phyloP scores from a whole-genome alignment of 2,888 invertebrate genomes.

The Pilophorus perplexus region DNA sequence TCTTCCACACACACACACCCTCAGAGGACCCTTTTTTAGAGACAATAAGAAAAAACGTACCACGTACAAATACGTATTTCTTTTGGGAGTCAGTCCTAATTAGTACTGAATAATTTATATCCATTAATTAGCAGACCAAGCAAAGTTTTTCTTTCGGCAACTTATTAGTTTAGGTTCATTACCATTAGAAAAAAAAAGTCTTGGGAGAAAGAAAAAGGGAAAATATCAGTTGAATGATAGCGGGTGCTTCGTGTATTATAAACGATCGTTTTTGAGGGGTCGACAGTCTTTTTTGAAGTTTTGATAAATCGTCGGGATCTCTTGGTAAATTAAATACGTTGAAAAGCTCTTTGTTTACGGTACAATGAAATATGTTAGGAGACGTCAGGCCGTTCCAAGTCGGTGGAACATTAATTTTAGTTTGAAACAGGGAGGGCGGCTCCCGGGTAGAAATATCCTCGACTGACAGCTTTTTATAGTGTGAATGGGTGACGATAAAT shows the following conservation, averaged over 20 bases:
- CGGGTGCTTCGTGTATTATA: conserved; percentile 25
- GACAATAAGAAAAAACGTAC: too few species aligned
- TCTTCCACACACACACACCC: too few species aligned
- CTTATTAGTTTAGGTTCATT: conserved; percentile 15
- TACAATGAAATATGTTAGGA: conserved; percentile 37
- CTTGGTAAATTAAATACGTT: conserved; percentile 34
- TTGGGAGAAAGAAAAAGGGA: not conserved
- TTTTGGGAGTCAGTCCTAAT: not conserved
- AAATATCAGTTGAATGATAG: conserved; percentile 25
- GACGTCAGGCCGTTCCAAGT: conserved; percentile 18
- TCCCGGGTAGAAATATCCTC: conserved; percentile 11
- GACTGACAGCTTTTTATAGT: not conserved
- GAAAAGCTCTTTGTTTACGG: conserved; percentile 40
- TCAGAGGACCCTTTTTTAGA: too few species aligned
- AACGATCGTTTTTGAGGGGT: conserved; percentile 22
- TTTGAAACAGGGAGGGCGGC: conserved; percentile 22
- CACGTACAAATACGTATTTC: too few species aligned
- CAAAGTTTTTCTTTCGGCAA: not conserved
- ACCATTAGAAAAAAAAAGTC: not conserved
- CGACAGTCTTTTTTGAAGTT: conserved; percentile 37
- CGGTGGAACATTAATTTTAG: conserved; percentile 28
- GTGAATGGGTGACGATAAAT: too few species aligned
- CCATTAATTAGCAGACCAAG: not conserved
- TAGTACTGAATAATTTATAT: not conserved
- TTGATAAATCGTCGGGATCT: conserved; percentile 30